A percentile compares a stretch with the other conserved stretches of the same genome.
These are phyloP conservation scores for Meleagris gallopavo DNA, from an alignment of 2,113 vertebrate species.

Conservation along the genomic window DNA sequence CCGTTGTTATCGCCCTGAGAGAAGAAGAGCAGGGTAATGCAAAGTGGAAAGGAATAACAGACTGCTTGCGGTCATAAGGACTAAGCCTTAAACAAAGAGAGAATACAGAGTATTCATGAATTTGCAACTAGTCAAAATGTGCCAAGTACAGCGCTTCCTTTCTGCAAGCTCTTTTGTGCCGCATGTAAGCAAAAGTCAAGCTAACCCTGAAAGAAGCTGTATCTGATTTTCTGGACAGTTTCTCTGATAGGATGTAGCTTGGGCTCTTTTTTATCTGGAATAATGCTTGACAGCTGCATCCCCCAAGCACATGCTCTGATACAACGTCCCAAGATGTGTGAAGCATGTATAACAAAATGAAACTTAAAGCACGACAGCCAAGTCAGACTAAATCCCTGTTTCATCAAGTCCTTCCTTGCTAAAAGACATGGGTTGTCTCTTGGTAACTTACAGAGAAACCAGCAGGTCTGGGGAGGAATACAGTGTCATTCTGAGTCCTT, in stretches of 20 bases:
- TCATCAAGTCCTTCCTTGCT: constrained; percentile 34
- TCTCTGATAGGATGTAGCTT: constrained; percentile 53
- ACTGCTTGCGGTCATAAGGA: constrained; percentile 20
- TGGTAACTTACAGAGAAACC: constrained; percentile 52
- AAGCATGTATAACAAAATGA: constrained; percentile 56
- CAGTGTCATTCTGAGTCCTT: constrained; percentile 4
- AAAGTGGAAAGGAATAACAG: constrained; percentile 10
- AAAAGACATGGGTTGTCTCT: constrained; percentile 25
- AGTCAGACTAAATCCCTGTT: constrained; percentile 54
- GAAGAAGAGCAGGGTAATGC: constrained; percentile 7
- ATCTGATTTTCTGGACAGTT: constrained; percentile 68
- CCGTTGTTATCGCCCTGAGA: background rate
- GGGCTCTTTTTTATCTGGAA: constrained; percentile 62
- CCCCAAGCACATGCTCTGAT: constrained; percentile 40
- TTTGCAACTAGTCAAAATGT: constrained; percentile 40
- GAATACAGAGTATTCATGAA: constrained; percentile 45
- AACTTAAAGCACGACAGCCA: constrained; percentile 59
- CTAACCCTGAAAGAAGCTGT: constrained; percentile 24
- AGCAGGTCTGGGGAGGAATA: background rate
- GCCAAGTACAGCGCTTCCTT: constrained; percentile 12
- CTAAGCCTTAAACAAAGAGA: constrained; percentile 47
- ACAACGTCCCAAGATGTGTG: constrained; percentile 42
- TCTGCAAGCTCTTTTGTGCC: constrained; percentile 36
- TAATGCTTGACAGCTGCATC: constrained; percentile 65
- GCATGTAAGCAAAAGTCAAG: constrained; percentile 43